Evolutionary conservation across 2,113 vertebrate species (phyloP), one percentile per base, ranked within the genome.

Genomic region (Malurus melanocephalus): DNA sequence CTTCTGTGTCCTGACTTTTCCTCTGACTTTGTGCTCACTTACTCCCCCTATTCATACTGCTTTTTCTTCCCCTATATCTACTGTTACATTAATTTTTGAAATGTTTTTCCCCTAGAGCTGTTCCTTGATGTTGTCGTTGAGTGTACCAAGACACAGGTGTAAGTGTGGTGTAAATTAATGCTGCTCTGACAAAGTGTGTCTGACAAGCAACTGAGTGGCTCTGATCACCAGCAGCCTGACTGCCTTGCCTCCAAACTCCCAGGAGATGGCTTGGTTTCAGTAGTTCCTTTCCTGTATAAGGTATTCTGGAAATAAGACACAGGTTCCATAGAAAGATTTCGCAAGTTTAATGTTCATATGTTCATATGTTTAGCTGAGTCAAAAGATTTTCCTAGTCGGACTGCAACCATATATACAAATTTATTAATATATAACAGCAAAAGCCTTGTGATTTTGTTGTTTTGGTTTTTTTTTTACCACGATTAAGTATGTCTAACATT

Each of bases 21-120:
- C 28, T 67, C 18, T 45, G 46, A 62, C 32, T 48, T 56, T 13
- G 11, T 46, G 30, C 19, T 60, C 9, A 46, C 30, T 67, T 46
- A 21, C 3, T 4, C 22, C 22, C 8, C 3, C 0, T 5, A 18
- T 19, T 51, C 22, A 19, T 80, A 19, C 9, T 62, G 6, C 3
- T 33, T 72, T 57, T 55, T 17, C 22, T 32, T 51, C 22, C 5
- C 6, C 14, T 4, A 0, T 52, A 30, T 76, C 32, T 80, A 19
- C 24, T 76, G 8, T 72, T 42, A 48, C 19, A 30, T 43, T 6
- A 56, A 40, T 43, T 82, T 89, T 68, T 18, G 14, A 60, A 53
- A 32, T 52, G 5, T 40, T 87, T 89, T 91, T 64, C 24, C 7
- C 7, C 22, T 22, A 17, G 19, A 7, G 17, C 55, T 83, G 11